phyloP scores from a whole-genome alignment of 2,888 invertebrate genomes.

The Gastracanthus pulcherrimus region DNA sequence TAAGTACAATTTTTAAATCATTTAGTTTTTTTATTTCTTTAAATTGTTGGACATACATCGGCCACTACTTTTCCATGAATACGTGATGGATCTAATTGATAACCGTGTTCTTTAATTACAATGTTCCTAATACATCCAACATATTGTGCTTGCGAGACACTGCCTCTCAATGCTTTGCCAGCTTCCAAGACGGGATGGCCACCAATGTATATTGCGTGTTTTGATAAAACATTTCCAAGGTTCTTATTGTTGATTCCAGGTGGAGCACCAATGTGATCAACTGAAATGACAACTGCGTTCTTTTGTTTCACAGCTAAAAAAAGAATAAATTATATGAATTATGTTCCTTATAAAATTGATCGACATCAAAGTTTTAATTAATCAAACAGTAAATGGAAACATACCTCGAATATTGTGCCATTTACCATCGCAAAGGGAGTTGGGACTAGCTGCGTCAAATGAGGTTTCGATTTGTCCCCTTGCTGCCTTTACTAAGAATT shows the following conservation, averaged over 20 bases:
- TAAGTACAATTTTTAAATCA: conserved; percentile 37
- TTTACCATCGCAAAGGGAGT: conserved; percentile 93
- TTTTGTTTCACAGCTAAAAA: conserved; percentile 90
- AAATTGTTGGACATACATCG: conserved; percentile 89
- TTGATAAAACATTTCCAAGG: conserved; percentile 86
- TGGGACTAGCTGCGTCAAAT: conserved; percentile 83
- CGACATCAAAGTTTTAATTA: no score
- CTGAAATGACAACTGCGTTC: conserved; percentile 91
- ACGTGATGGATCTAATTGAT: conserved; percentile 79
- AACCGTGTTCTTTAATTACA: conserved; percentile 79
- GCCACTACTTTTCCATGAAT: conserved; percentile 87
- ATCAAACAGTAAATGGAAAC: no score
- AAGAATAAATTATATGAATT: neutral
- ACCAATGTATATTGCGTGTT: conserved; percentile 93
- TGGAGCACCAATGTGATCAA: conserved; percentile 88
- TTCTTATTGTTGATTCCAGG: conserved; percentile 84
- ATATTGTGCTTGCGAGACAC: conserved; percentile 85
- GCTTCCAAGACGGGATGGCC: conserved; percentile 83
- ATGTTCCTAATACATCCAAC: conserved; percentile 90
- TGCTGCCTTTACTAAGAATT: conserved; percentile 90
- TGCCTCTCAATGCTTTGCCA: conserved; percentile 80
- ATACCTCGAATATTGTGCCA: conserved; percentile 93
- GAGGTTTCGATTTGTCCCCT: conserved; percentile 88
- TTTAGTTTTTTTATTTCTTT: conserved; percentile 65
- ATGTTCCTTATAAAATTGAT: neutral